Evolutionary conservation across 2,797 vertebrate species (phyloP), one percentile per base, ranked within the genome.

Genomic region (Caiman crocodilus): DNA sequence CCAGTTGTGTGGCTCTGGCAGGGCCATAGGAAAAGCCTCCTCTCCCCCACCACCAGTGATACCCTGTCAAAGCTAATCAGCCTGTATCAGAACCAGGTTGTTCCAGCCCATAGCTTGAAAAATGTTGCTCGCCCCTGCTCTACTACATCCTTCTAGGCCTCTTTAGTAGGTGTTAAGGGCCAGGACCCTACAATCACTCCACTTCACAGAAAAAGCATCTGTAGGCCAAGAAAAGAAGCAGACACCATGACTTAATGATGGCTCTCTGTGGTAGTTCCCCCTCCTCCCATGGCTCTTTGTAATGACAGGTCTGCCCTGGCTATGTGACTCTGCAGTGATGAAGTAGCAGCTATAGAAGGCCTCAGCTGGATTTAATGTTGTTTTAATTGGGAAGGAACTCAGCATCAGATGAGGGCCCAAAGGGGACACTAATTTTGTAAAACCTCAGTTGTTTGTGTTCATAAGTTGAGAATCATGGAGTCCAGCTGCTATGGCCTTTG

Each of bases 381-480:
- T 59, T 90, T 87, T 80, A 67, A 9, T 57, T 25, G 55, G 73
- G 88, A 88, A 0, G 65, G 81, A 78, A 65, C 42, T 86, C 50
- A 28, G 56, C 69, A 84, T 78, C 79, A 74, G 8, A 63, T 13
- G 80, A 94, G 91, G 28, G 71, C 20, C 79, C 91, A 96, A 78
- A 58, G 71, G 94, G 92, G 76, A 23, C 35, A 87, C 69, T 88
- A 58, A 90, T 91, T 74, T 50, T 69, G 60, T 87, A 14, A 60
- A 85, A 73, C 55, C 58, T 84, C 69, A 60, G 63, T 92, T 84
- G 90, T 78, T 75, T 30, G 60, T 42, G 28, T 78, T 93, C 90
- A 16, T 63, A 92, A 30, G 59, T 76, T 89, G 73, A 95, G 94
- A 82, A 56, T 73, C 20, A 82, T 95, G 84, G 83, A 87, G 75